These are phyloP conservation scores for Synergus japonicus DNA, from an alignment of 2,888 invertebrate species.

Conservation along the genomic window DNA sequence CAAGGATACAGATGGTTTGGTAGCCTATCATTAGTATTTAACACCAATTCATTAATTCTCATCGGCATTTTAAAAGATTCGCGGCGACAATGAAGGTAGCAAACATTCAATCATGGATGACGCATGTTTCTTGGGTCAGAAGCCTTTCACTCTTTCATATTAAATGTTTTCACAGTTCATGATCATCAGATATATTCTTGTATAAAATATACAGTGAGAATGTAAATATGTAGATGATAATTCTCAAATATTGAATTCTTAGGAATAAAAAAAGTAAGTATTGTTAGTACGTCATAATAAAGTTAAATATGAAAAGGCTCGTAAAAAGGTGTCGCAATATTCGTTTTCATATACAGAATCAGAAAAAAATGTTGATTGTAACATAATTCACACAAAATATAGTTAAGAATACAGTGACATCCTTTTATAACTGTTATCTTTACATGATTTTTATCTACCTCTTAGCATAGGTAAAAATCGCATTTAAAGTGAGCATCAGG, in stretches of 20 bases:
- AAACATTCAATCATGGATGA: slow-evolving; percentile 16
- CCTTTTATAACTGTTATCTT: not conserved
- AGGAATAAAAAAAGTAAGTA: too few species aligned
- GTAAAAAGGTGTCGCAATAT: too few species aligned
- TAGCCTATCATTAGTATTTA: slow-evolving; percentile 42
- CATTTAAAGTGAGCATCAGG: not conserved
- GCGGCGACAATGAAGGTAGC: slow-evolving; percentile 23
- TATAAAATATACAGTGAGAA: too few species aligned
- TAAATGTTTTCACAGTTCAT: too few species aligned
- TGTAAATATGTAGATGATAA: too few species aligned
- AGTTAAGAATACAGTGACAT: not conserved
- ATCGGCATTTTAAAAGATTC: slow-evolving; percentile 60
- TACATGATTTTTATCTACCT: not conserved
- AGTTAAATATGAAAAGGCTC: too few species aligned
- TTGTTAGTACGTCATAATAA: too few species aligned
- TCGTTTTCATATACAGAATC: too few species aligned
- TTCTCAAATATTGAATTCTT: too few species aligned
- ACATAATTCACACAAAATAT: not conserved
- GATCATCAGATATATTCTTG: too few species aligned
- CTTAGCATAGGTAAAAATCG: not conserved
- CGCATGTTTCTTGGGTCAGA: slow-evolving; percentile 7
- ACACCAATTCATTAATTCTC: slow-evolving; percentile 69
- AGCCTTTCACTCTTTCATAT: not conserved
- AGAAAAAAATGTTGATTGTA: not conserved
- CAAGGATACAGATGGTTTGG: too few species aligned